Evolutionary conservation across 2,888 invertebrate genomes (phyloP).

Genomic region (Mongoloraphidia duomilia): DNA sequence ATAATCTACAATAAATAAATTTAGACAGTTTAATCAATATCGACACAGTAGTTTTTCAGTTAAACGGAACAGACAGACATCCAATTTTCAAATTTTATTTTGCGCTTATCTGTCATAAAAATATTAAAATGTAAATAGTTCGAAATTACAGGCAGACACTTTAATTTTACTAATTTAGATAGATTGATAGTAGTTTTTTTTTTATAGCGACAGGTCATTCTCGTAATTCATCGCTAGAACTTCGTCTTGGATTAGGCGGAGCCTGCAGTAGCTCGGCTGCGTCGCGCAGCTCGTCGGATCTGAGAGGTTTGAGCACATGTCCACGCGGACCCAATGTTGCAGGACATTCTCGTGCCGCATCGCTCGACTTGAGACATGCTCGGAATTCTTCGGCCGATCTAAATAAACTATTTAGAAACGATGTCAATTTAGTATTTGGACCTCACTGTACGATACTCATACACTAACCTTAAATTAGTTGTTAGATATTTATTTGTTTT

Average conservation of each 20-base stretch:
- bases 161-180: too few species aligned
- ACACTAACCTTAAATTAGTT: background rate
- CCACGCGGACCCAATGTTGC: constrained; percentile 19
- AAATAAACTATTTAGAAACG: constrained; percentile 55
- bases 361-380: constrained; percentile 60
- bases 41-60: too few species aligned
- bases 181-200: constrained; percentile 6
- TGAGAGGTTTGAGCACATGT: constrained; percentile 28
- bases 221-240: constrained; percentile 71
- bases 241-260: constrained; percentile 38
- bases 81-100: too few species aligned
- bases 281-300: constrained; percentile 32
- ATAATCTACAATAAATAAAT: too few species aligned
- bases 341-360: constrained; percentile 71
- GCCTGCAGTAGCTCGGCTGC: constrained; percentile 22
- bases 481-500: background rate
- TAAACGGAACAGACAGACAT: too few species aligned
- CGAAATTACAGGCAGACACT: too few species aligned
- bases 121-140: too few species aligned
- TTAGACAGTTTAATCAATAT: too few species aligned
- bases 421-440: constrained; percentile 55
- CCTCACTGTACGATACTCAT: constrained; percentile 29
- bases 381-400: constrained; percentile 62
- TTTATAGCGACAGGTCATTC: constrained; percentile 38
- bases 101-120: too few species aligned